A percentile compares a stretch with the other conserved stretches of the same genome.
These are phyloP conservation scores for Sphaeridia pumilis DNA, from an alignment of 2,888 invertebrate genomes.

Conservation along the genomic window DNA sequence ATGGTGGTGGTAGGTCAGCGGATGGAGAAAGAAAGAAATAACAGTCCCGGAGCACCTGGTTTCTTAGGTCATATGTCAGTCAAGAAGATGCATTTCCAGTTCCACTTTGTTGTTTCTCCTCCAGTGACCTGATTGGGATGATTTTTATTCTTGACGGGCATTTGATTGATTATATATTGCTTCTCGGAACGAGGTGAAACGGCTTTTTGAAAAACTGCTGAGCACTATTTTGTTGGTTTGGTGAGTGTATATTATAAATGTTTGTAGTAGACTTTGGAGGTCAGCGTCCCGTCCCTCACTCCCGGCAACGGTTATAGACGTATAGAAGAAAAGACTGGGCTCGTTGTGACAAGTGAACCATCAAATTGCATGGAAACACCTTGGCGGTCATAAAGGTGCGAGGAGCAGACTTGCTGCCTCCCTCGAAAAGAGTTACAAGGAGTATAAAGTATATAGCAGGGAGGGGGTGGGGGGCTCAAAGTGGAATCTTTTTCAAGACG, in stretches of 20 bases:
- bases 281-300: not conserved
- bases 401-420: not conserved
- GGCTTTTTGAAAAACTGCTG: not conserved
- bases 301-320: not conserved
- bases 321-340: no score
- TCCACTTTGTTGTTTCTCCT: no score
- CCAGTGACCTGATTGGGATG: not conserved
- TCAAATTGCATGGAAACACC: not conserved
- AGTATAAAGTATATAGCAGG: no score
- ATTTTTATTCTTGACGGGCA: not conserved
- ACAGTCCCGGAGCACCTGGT: no score
- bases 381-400: not conserved
- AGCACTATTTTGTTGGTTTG: not conserved
- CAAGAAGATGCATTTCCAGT: no score
- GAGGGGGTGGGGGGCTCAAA: no score
- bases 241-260: no score
- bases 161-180: no score
- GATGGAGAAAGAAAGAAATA: not conserved
- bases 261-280: not conserved
- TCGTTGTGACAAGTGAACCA: not conserved
- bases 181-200: no score
- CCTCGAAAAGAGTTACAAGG: not conserved
- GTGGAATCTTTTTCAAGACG: no score
- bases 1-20: not conserved
- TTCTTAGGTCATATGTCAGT: no score